A percentile compares a stretch with the other conserved stretches of the same genome.
Conservation (phyloP, 2,113 vertebrate species). For the Rhagologus leucostigma region DNA sequence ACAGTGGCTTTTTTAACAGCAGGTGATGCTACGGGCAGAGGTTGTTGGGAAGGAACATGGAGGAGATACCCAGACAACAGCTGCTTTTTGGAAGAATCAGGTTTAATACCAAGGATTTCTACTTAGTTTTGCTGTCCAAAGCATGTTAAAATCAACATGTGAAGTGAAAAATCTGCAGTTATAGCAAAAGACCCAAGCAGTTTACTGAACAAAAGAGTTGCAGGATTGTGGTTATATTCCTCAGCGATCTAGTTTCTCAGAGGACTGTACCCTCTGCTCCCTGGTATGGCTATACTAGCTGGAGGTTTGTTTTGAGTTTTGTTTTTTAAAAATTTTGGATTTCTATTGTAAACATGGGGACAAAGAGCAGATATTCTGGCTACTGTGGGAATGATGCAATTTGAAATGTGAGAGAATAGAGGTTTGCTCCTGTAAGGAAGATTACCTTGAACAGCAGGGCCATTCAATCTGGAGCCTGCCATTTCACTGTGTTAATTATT, state of each 20-base stretch:
- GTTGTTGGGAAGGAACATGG: rapidly evolving
- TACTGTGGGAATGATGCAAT: not conserved
- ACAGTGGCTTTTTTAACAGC: not conserved
- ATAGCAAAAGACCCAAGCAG: not conserved
- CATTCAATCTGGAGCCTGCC: not conserved
- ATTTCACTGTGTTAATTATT: not conserved
- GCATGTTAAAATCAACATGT: not conserved
- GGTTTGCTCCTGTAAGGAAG: not conserved
- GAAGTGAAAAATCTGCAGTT: not conserved
- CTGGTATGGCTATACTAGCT: not conserved
- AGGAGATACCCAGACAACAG: not conserved
- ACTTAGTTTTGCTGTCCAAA: not conserved
- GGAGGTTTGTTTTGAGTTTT: not conserved
- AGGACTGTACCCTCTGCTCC: not conserved
- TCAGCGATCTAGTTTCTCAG: not conserved
- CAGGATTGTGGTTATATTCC: not conserved
- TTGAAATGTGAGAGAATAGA: not conserved
- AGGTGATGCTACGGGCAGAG: not conserved
- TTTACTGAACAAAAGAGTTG: not conserved
- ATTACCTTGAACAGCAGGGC: not conserved
- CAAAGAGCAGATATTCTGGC: not conserved
- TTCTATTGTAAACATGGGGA: not conserved
- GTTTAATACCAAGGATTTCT: not conserved
- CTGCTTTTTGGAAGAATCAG: not conserved
- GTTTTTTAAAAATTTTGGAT: not conserved